Base-by-base conservation (phyloP, 2,888 invertebrate species). In the Thymelicus sylvestris region DNA sequence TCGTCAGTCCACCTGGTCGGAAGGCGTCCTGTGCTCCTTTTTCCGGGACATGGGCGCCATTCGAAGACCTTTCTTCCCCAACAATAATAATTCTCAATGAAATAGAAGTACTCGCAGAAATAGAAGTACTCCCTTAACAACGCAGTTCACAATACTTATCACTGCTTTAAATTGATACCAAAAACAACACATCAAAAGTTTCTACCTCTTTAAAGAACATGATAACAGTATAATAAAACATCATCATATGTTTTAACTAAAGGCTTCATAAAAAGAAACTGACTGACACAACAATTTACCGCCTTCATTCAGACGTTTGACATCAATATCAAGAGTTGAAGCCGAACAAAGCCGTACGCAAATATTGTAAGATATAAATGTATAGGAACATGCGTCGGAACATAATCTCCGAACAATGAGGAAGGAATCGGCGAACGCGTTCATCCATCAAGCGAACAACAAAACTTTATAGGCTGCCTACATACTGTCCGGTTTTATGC, bases 381-480 rank as follows among this genome's bases (percentile, higher is more conserved):
- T 31, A 47, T 61, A 19, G 31, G 31, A 70, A 70, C 60, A 50
- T 59, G 65, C 31, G 59, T 41, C 64, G 59, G 63, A 59, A 68
- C 63, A 63, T 38, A 39, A 70, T 70, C 48, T 41, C 41, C 38
- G 70, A 50, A 70, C 63, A 60, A 65, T 70, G 15, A 65, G 65
- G 70, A 70, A 69, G 70, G 69, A 50, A 60, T 41, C 64, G 69
- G 12, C 59, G 15, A 57, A 47, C 47, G 59, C 60, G 50, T 41
- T 57, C 71, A 72, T 71, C 64, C 63, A 73, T 70, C 70, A 65
- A 65, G 59, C 63, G 61, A 15, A 60, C 59, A 63, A 68, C 68
- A 68, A 63, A 59, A 59, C 47, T 15, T 13, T 48, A 48, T 4
- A 64, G 57, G 57, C 19, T 12, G 2, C 0, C 10, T n/a, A 63